Base-by-base conservation (phyloP, 2,888 invertebrate genomes). In the Trichopria drosophilae region DNA sequence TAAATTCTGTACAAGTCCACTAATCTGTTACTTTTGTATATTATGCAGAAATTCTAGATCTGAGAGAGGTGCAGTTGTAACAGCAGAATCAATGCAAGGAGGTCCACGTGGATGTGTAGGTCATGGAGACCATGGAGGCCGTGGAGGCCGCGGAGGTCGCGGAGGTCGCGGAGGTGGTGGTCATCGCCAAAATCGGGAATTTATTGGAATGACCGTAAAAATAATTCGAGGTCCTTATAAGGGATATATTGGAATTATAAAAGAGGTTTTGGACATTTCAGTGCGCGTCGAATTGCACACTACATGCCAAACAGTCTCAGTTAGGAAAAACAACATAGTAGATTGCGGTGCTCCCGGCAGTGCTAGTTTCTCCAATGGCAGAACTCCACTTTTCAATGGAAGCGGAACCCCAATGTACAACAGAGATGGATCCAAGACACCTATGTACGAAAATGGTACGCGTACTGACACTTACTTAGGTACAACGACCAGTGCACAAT, bases 281-380 rank as follows among this genome's bases (percentile, higher is more conserved):
- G 82, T 80, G 13, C 70, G 82, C 51, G 81, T 84, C 6, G 84
- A 84, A 61, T 73, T 84, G 3, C 84, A 85, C 66, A 76, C 82
- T 22, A 79, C 78, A 55, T 83, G 82, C 68, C 81, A 83, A 65
- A 82, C 81, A 1, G 82, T 83, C 55, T 79, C 79, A 31, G 82
- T 84, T 10, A 82, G 83, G 42, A 58, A 71, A 9, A 66, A 62
- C 6, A 64, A 67, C 35, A 67, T 69, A 29, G 57, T 64, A 18
- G 64, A 60, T 6, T 60, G 61, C 35, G 64, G 65, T 31, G 58
- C 63, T 22, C 47, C 62, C n/a, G n/a, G n/a, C n/a, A n/a, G n/a
- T n/a, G n/a, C n/a, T n/a, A n/a, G n/a, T n/a, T n/a, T n/a, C n/a
- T n/a, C n/a, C n/a, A n/a, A n/a, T n/a, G n/a, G n/a, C n/a, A n/a